Percentiles rank a stretch among this genome's conserved stretches.
These are phyloP conservation scores for Caenorhabditis drosophilae DNA, from an alignment of 2,888 invertebrate genomes.

Conservation along the genomic window DNA sequence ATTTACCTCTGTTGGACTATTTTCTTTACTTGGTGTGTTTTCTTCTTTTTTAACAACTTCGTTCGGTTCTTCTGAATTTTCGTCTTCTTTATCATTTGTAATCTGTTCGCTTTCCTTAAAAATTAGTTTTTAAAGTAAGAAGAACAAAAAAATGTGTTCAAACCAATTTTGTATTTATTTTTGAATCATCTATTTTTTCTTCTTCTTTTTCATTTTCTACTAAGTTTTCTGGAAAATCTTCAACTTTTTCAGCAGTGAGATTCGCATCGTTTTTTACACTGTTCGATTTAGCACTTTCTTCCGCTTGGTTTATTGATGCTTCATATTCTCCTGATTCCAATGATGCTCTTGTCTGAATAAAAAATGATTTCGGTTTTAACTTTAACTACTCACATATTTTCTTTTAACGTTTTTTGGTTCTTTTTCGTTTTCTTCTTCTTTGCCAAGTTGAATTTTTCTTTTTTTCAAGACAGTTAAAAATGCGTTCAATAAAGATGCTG, in stretches of 20 bases:
- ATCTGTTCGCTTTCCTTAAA: no score
- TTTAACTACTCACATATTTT: slow-evolving; percentile 27
- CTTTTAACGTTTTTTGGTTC: slow-evolving; percentile 8
- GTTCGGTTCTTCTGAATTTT: neutral
- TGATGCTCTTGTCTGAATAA: slow-evolving; percentile 14
- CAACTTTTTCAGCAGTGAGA: no score
- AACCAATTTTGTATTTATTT: slow-evolving; percentile 8
- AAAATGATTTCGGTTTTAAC: neutral
- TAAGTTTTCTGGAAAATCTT: slow-evolving; percentile 28
- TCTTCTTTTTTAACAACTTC: neutral
- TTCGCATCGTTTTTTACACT: no score
- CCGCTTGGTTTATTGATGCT: no score
- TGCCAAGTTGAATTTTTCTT: slow-evolving; percentile 31
- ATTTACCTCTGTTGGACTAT: no score
- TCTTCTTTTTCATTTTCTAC: slow-evolving; percentile 14
- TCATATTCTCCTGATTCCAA: slow-evolving; percentile 20
- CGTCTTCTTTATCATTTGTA: slow-evolving; percentile 4
- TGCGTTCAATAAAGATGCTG: slow-evolving; percentile 41
- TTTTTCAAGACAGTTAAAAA: slow-evolving; percentile 28
- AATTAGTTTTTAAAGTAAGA: no score
- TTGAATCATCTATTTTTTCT: no score
- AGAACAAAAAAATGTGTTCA: slow-evolving; percentile 14
- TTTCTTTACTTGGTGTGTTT: no score
- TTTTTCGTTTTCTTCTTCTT: slow-evolving; percentile 20
- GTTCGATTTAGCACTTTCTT: no score